Conservation (phyloP, 1,140 invertebrate genomes). For the Dufourea novaeangliae region DNA sequence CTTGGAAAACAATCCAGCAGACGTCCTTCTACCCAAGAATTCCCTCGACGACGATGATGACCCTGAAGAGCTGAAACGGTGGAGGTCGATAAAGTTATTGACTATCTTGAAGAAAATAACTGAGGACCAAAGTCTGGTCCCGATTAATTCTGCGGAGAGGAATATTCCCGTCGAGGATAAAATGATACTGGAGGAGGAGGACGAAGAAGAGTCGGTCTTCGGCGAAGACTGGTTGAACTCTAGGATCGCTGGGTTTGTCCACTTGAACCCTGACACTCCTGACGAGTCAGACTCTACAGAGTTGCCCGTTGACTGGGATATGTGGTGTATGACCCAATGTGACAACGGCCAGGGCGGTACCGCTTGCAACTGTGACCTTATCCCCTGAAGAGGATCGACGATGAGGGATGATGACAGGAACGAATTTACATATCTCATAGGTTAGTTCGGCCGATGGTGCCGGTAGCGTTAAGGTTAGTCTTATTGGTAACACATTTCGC, state of each 20-base stretch:
- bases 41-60: not conserved
- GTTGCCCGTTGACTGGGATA: slow-evolving; percentile 73
- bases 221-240: too few species aligned
- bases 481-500: not conserved
- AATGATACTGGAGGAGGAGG: not conserved
- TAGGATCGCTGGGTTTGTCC: not conserved
- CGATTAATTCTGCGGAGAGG: not conserved
- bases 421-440: slow-evolving; percentile 59
- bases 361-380: slow-evolving; percentile 83
- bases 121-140: not conserved
- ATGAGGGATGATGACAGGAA: not conserved
- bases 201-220: not conserved
- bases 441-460: slow-evolving; percentile 4
- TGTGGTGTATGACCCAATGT: slow-evolving; percentile 80
- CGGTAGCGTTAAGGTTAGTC: slow-evolving; percentile 43
- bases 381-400: slow-evolving; percentile 75
- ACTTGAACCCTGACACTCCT: not conserved
- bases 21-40: not conserved
- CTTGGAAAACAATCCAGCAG: not conserved
- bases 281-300: not conserved
- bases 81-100: too few species aligned
- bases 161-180: not conserved
- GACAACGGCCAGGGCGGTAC: slow-evolving; percentile 81
- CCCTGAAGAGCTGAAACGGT: not conserved
- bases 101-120: too few species aligned